Conservation (phyloP, 2,113 vertebrate genomes). For the Probosciger aterrimus region DNA sequence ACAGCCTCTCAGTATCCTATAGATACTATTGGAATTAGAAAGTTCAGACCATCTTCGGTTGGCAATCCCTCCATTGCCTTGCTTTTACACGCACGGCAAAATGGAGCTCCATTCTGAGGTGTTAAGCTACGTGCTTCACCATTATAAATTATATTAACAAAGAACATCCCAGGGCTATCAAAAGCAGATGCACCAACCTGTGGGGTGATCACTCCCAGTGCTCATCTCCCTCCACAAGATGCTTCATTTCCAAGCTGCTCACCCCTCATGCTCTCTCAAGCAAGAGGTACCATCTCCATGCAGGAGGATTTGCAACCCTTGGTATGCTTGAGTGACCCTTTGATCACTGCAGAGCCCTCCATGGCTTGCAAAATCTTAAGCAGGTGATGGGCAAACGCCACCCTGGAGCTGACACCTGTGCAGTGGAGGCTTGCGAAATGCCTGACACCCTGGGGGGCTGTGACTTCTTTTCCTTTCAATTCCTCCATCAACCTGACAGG, state of each 20-base stretch:
- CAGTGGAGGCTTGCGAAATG: not conserved
- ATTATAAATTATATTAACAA: not conserved
- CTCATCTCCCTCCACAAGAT: not conserved
- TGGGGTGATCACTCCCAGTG: too few relatives aligned
- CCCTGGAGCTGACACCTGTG: slow-evolving; percentile 19
- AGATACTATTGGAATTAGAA: not conserved
- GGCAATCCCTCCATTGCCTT: not conserved
- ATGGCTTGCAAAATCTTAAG: not conserved
- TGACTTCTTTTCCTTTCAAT: slow-evolving; percentile 28
- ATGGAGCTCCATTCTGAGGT: not conserved
- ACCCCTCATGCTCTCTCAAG: not conserved
- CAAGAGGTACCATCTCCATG: not conserved
- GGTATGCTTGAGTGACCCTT: not conserved
- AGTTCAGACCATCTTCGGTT: not conserved
- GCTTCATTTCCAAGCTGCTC: not conserved
- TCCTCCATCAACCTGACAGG: slow-evolving; percentile 46
- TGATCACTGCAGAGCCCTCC: not conserved
- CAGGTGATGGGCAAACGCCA: not conserved
- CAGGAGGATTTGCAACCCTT: not conserved
- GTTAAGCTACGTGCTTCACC: not conserved
- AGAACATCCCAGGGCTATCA: not conserved
- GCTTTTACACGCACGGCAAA: not conserved
- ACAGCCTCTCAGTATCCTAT: not conserved
- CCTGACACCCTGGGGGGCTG: not conserved
- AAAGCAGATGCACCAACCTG: not conserved